A percentile compares a stretch with the other conserved stretches of the same genome.
These are phyloP conservation scores for Rhagologus leucostigma DNA, from an alignment of 2,113 vertebrate species.

Conservation along the genomic window DNA sequence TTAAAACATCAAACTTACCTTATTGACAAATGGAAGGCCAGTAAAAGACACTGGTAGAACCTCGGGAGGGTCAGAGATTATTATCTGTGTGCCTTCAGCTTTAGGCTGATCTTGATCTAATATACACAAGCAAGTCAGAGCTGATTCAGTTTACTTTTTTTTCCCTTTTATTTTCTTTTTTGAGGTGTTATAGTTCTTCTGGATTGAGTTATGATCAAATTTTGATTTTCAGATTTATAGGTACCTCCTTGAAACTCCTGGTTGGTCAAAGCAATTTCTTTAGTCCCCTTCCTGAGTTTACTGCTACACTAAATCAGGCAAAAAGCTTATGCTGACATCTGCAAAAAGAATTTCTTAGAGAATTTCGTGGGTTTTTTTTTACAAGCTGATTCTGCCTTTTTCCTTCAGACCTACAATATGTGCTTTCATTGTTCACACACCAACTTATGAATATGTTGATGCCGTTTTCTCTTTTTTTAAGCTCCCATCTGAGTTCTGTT, in stretches of 20 bases:
- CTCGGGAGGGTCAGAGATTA: not conserved
- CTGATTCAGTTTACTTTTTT: not conserved
- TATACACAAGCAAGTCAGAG: not conserved
- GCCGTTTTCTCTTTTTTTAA: slow-evolving; percentile 68
- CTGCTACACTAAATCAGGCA: slow-evolving; percentile 27
- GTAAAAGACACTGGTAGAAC: not conserved
- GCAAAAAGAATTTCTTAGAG: slow-evolving; percentile 64
- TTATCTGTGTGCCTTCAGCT: not conserved
- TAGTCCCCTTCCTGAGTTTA: slow-evolving; percentile 37
- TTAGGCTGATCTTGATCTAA: not conserved
- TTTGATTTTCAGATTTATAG: not conserved
- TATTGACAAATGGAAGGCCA: not conserved
- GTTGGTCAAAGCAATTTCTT: not conserved
- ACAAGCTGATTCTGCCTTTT: slow-evolving; percentile 69
- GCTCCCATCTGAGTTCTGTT: slow-evolving; percentile 73
- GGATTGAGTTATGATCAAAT: not conserved
- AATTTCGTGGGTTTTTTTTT: slow-evolving; percentile 50
- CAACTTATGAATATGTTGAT: slow-evolving; percentile 75
- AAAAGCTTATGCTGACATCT: slow-evolving; percentile 68
- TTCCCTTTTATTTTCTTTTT: not conserved
- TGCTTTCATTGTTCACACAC: slow-evolving; percentile 71
- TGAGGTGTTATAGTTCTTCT: not conserved
- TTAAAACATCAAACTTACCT: not conserved
- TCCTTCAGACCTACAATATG: slow-evolving; percentile 73
- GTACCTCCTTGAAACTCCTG: not conserved